Evolutionary conservation across 1,140 invertebrate genomes (phyloP).

Genomic region (Pentalonia nigronervosa): DNA sequence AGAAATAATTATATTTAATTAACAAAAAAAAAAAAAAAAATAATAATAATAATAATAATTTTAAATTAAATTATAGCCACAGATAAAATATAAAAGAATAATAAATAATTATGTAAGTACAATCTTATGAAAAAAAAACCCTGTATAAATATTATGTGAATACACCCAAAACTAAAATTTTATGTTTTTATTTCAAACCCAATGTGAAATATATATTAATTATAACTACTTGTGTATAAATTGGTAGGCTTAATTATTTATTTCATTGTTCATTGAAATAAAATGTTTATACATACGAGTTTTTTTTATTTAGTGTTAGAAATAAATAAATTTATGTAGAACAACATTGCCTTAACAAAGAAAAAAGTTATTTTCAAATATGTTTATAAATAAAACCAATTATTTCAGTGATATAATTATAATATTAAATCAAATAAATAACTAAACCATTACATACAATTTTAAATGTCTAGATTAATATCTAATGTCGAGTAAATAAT

Average conservation of each 20-base stretch:
- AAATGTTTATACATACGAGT: not conserved
- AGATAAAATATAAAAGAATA: not conserved
- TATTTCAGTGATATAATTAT: not conserved
- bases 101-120: conserved; percentile 1
- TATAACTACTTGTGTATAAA: not conserved
- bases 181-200: not conserved
- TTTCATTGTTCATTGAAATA: not conserved
- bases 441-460: not conserved
- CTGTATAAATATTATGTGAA: conserved; percentile 39
- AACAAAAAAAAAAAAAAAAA: not conserved
- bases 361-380: conserved; percentile 6
- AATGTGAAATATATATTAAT: conserved; percentile 13
- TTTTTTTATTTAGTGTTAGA: not conserved
- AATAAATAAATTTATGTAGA: not conserved
- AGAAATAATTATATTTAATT: not conserved
- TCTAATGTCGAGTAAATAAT: not conserved
- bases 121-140: conserved; percentile 28
- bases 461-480: not conserved
- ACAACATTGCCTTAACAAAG: not conserved
- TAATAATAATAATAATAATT: not conserved
- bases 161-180: conserved; percentile 36
- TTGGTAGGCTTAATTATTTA: not conserved
- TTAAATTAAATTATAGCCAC: not conserved
- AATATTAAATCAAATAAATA: conserved; percentile 27
- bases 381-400: conserved; percentile 7